Evolutionary conservation across 2,888 invertebrate species (phyloP), one percentile per base, ranked within the genome.

Genomic region (Zele albiditarsus): DNA sequence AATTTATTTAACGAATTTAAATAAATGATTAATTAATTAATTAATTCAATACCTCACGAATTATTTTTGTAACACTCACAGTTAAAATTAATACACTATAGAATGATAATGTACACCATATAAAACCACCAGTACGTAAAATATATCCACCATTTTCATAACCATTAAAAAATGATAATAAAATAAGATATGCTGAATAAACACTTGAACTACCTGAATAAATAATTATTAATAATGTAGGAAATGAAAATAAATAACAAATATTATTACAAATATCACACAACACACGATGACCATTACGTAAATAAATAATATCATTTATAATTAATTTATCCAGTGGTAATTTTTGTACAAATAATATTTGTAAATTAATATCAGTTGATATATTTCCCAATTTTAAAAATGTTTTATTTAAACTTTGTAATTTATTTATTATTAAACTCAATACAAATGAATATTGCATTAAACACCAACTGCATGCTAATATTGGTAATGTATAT

Each of bases 161-260:
- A 27, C 3, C 0, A 27, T 6, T 14, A 0, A 76, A 46, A n/a
- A 77, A 49, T 2, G 74, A 67, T 16, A 63, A 12, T 14, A 71
- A 2, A 2, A 76, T 20, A 38, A 72, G 76, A 53, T 77, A 79
- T 33, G 71, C 33, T 14, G 49, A 57, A 49, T 74, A 76, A 14
- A 79, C 49, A 0, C 65, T 14, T 1, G 74, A 57, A 28, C 12
- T 5, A 66, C 66, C 25, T 27, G 38, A 66, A 23, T 20, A 46
- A 0, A 62, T 49, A 12, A 73, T 71, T 3, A 68, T 38, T 10
- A 77, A 12, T 1, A 77, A 33, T 0, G 67, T 73, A 38, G 79
- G 74, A 12, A 76, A 33, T 8, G 74, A 72, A 68, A 72, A 79
- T 70, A 76, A 77, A 3, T 74, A 60, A 3, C 76, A 53, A 12